These are phyloP conservation scores for Amblyteles armatorius DNA, from an alignment of 2,888 invertebrate species.

Conservation along the genomic window DNA sequence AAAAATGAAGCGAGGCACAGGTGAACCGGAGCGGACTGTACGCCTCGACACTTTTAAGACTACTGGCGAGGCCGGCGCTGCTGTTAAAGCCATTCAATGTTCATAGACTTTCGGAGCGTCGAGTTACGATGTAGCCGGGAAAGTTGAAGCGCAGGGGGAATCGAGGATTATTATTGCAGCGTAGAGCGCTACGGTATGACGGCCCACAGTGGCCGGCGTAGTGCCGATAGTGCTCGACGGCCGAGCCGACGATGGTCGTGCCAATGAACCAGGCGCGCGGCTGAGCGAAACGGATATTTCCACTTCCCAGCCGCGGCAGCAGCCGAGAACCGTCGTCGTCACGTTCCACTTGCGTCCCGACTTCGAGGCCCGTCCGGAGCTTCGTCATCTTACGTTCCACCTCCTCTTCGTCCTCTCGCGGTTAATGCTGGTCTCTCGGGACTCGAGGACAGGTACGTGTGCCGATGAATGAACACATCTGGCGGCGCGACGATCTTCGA, in stretches of 20 bases:
- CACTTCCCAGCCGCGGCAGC: conserved; percentile 59
- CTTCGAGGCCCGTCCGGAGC: conserved; percentile 37
- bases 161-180: conserved; percentile 54
- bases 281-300: conserved; percentile 72
- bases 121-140: conserved; percentile 30
- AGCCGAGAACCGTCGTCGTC: conserved; percentile 56
- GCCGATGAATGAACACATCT: background rate
- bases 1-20: background rate
- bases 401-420: conserved; percentile 22
- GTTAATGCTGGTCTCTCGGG: background rate
- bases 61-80: conserved; percentile 11
- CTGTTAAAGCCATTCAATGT: conserved; percentile 46
- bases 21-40: conserved; percentile 15
- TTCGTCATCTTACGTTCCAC: conserved; percentile 34
- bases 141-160: conserved; percentile 54
- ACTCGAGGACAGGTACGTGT: background rate
- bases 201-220: conserved; percentile 9
- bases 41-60: conserved; percentile 28
- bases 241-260: conserved; percentile 64
- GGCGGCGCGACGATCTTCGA: background rate
- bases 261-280: conserved; percentile 73
- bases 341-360: conserved; percentile 70
- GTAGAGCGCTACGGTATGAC: background rate
- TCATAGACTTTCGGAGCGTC: conserved; percentile 59
- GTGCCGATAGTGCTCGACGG: conserved; percentile 44